Base-by-base conservation (phyloP, 2,113 vertebrate species). In the Megatriorchis doriae region DNA sequence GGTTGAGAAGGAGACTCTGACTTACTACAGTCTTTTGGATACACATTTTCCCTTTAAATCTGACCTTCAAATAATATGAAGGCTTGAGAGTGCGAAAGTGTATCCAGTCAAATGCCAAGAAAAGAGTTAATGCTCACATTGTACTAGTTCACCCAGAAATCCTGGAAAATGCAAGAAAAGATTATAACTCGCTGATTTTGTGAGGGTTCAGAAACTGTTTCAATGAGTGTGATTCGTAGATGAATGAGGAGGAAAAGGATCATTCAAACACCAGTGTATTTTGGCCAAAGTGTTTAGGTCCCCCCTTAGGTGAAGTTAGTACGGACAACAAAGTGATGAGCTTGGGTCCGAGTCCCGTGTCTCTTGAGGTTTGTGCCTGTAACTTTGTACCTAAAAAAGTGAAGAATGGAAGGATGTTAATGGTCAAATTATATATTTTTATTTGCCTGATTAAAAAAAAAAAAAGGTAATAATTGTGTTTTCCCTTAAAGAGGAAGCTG, bases 51-150 rank as follows among this genome's bases (percentile, higher is more conserved):
- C 84, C 73, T 95, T 95, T 94, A 94, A 93, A 94, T 85, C 70
- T 97, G 96, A 93, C 93, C 95, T 97, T 97, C 94, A 94, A 88
- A 94, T 91, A 94, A 91, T 75, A 72, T 11, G 25, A 96, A 90
- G 67, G 62, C n/a, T 96, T 48, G 87, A 7, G 3, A 20, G 32
- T 90, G 66, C 3, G 11, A 73, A 88, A 88, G 23, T 91, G 74
- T 66, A 80, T 47, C n/a, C 74, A 56, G 63, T 55, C 94, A 93
- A 95, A 96, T 96, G 93, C 65, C 87, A 96, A 77, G 61, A 93
- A 88, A 91, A 90, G 43, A 95, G 77, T 70, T 90, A 93, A 86
- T 58, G 74, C 27, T 94, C 45, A 50, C 3, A 1, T 25, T 73
- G 62, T 52, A 85, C 22, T 18, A 45, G 70, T 95, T 96, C 53